Base-by-base conservation (phyloP, 2,888 invertebrate species). In the Parasteatoda lunata region DNA sequence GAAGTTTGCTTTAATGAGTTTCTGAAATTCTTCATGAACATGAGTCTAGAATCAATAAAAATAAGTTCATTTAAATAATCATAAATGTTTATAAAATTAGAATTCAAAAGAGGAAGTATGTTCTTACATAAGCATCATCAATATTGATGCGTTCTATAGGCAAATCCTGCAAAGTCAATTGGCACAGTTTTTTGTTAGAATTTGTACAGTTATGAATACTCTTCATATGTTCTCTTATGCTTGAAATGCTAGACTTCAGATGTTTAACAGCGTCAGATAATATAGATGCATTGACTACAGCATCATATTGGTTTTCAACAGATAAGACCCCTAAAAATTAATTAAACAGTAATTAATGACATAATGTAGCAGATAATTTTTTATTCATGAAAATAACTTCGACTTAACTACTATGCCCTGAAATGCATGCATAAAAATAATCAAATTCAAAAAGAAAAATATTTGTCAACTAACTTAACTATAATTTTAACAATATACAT, bases 1-100 rank as follows among this genome's bases (percentile, higher is more conserved):
- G 65, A 82, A 82, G n/a, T 82, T 82, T 30, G 59, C 77, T 51
- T 82, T 77, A 13, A 82, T n/a, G 13, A 87, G 66, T 47, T 87
- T 87, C 13, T 81, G 72, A 52, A 87, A 87, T 73, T 87, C 86
- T 49, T 72, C 69, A 30, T 87, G 73, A 2, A 87, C 77, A 79
- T 79, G 79, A 11, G 65, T 64, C 77, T 87, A 5, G 48, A 87
- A 66, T 66, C 47, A 8, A 54, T 15, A 8, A 9, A 30, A 72
- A n/a, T 13, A 59, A 13, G 9, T 7, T 8, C 3, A 59, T 59
- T 59, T 59, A 13, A 59, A 59, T 11, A 65, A n/a, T 59, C 4
- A 49, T 48, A 70, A 49, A 0, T 1, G 5, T 52, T 73, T 59
- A 59, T 7, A 54, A 3, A 54, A 8, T 59, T 8, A 69, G 11